Percentiles rank a stretch among this genome's conserved stretches.
phyloP scores from a whole-genome alignment of 2,113 vertebrate genomes.

The Pristiophorus japonicus region DNA sequence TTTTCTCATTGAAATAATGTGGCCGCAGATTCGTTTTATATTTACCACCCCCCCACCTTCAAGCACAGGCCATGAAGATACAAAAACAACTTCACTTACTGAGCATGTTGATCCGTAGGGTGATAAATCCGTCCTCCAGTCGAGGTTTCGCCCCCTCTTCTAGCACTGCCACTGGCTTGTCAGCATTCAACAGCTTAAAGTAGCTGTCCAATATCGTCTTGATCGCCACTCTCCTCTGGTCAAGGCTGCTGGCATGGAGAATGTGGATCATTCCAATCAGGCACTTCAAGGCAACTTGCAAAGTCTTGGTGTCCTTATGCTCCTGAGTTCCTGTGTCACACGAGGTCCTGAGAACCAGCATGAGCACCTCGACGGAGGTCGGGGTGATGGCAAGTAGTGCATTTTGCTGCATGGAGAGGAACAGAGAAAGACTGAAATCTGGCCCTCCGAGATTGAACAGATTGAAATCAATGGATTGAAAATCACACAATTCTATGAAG shows the following conservation, averaged over 20 bases:
- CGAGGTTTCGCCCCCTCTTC: conserved; percentile 43
- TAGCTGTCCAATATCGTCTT: conserved; percentile 72
- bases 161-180: conserved; percentile 52
- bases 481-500: background rate
- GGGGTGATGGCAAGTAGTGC: conserved; percentile 70
- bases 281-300: conserved; percentile 58
- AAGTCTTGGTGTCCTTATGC: conserved; percentile 46
- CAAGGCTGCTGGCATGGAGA: conserved; percentile 72
- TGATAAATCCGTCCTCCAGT: conserved; percentile 68
- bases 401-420: conserved; percentile 62
- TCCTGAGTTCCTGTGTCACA: conserved; percentile 45
- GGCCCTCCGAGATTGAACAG: background rate
- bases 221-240: conserved; percentile 69
- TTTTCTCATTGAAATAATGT: background rate
- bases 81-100: conserved; percentile 57
- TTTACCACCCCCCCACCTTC: background rate
- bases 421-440: conserved; percentile 9
- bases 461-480: background rate
- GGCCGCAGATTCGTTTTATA: background rate
- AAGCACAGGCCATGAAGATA: background rate
- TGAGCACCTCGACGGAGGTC: conserved; percentile 65
- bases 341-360: conserved; percentile 66
- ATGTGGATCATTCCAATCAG: conserved; percentile 76
- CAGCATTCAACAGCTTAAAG: conserved; percentile 83
- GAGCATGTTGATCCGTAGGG: conserved; percentile 78